A percentile compares a stretch with the other conserved stretches of the same genome.
phyloP scores from a whole-genome alignment of 1,140 invertebrate genomes.

The Drosophila carrolli region DNA sequence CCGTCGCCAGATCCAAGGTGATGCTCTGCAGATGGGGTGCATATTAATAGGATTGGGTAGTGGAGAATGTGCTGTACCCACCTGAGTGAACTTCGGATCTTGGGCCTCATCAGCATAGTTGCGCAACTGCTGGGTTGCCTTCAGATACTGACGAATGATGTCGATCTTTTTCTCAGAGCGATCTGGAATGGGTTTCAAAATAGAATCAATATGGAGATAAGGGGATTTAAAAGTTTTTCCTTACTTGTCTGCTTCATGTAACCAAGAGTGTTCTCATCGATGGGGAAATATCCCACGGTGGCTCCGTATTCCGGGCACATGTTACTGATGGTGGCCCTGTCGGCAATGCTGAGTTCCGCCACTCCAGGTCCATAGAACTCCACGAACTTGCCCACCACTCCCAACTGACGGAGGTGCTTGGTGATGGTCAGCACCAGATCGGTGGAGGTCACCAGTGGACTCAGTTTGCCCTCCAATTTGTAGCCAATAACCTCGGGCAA shows the following conservation, averaged over 20 bases:
- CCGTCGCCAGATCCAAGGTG: slow-evolving; percentile 94
- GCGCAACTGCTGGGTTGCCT: slow-evolving; percentile 92
- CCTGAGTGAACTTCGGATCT: slow-evolving; percentile 95
- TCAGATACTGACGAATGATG: slow-evolving; percentile 93
- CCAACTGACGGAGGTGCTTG: slow-evolving; percentile 96
- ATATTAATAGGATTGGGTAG: background rate
- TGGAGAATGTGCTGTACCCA: slow-evolving; percentile 34
- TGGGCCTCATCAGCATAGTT: slow-evolving; percentile 92
- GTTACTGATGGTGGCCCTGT: slow-evolving; percentile 97
- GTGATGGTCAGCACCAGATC: slow-evolving; percentile 99
- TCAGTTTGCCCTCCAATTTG: slow-evolving; percentile 92
- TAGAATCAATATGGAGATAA: background rate
- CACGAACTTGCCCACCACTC: slow-evolving; percentile 99
- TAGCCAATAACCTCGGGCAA: slow-evolving; percentile 98
- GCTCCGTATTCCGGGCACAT: slow-evolving; percentile 99
- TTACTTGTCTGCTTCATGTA: slow-evolving; percentile 96
- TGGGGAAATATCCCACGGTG: slow-evolving; percentile 97
- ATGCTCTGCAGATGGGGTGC: slow-evolving; percentile 87
- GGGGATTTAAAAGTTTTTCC: background rate
- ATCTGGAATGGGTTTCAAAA: slow-evolving; percentile 86
- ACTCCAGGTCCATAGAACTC: slow-evolving; percentile 99
- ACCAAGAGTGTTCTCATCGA: slow-evolving; percentile 93
- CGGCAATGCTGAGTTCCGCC: slow-evolving; percentile 95
- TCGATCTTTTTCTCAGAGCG: slow-evolving; percentile 93
- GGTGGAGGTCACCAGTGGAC: slow-evolving; percentile 96